These are phyloP conservation scores for Nyctereutes procyonoides DNA, from an alignment of 2,113 vertebrate genomes.

Conservation along the genomic window DNA sequence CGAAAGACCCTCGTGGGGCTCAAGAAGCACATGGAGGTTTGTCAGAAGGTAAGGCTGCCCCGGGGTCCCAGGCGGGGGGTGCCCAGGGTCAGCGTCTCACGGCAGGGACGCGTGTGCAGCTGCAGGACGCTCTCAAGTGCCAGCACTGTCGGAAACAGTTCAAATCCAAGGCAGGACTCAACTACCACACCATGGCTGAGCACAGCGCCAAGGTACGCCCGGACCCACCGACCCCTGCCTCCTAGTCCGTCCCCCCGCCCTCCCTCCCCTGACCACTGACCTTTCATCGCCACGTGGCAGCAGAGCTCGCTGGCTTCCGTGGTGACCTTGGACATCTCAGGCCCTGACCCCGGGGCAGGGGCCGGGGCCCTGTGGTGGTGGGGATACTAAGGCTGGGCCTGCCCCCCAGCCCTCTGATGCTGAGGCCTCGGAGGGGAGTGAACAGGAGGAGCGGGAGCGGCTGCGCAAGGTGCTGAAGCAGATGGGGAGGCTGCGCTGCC, in stretches of 20 bases:
- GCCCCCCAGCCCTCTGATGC: constrained; percentile 89
- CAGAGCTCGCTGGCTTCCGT: background rate
- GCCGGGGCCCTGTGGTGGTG: background rate
- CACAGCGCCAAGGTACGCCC: constrained; percentile 93
- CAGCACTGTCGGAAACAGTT: constrained; percentile 98
- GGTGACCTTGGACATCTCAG: background rate
- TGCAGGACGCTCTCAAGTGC: constrained; percentile 97
- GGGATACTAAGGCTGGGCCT: constrained; percentile 69
- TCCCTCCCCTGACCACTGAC: background rate
- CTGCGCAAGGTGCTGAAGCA: constrained; percentile 96
- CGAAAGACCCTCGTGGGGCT: constrained; percentile 95
- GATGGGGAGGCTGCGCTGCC: constrained; percentile 98
- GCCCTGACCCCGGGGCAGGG: background rate
- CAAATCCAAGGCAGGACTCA: constrained; percentile 98
- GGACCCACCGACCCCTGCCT: background rate
- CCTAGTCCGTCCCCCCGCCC: too few relatives aligned
- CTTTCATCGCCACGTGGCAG: background rate
- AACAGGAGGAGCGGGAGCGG: constrained; percentile 94
- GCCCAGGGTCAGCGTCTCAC: background rate
- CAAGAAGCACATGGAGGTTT: constrained; percentile 99
- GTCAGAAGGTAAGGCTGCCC: constrained; percentile 92
- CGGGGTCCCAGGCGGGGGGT: rapidly evolving
- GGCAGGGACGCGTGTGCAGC: constrained; percentile 83
- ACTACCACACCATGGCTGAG: constrained; percentile 98
- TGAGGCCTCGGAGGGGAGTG: constrained; percentile 89